Evolutionary conservation across 2,888 invertebrate species (phyloP), one percentile per base, ranked within the genome.

Genomic region (Pristionchus japonicus): DNA sequence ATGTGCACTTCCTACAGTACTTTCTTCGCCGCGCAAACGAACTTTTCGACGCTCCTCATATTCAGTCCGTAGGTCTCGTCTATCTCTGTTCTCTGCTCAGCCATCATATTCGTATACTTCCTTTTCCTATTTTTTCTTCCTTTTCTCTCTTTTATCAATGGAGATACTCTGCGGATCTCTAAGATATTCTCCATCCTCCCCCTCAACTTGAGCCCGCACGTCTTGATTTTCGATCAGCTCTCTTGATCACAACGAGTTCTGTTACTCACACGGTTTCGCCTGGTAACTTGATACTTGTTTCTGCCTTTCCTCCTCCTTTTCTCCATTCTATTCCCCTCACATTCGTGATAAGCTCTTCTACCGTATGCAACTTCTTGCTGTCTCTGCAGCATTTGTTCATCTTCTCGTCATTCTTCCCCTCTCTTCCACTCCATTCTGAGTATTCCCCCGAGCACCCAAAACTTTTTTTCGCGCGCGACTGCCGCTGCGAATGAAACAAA

Each of bases 1-100:
- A 70, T 70, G 31, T 70, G 70, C 70, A 70, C 70, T 70, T 70
- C 70, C 70, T 70, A 70, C 70, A 70, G 70, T 70, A 70, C 70
- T 70, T 11, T 4, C 34, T 9, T 1, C 31, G 37, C 70, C 17
- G n/a, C n/a, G n/a, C 34, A 67, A 15, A 9, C 27, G 27, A 70
- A 34, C 37, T 70, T 80, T 17, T 40, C 82, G 17, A 9, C n/a
- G 57, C 23, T 9, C 47, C 37, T 27, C 9, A 3, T 40, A 27
- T 82, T 23, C n/a, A n/a, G n/a, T n/a, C 37, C 49, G 17, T 82
- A 43, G 11, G 27, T 82, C 47, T 49, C 49, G 47, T 47, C 82
- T 31, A 43, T n/a, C 9, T 57, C n/a, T 20, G 23, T n/a, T 57
- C n/a, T 23, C n/a, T n/a, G 23, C 57, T 57, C 57, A 43, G 57